These are phyloP conservation scores for Megaceryle maxima DNA, from an alignment of 2,113 vertebrate genomes.

Conservation along the genomic window DNA sequence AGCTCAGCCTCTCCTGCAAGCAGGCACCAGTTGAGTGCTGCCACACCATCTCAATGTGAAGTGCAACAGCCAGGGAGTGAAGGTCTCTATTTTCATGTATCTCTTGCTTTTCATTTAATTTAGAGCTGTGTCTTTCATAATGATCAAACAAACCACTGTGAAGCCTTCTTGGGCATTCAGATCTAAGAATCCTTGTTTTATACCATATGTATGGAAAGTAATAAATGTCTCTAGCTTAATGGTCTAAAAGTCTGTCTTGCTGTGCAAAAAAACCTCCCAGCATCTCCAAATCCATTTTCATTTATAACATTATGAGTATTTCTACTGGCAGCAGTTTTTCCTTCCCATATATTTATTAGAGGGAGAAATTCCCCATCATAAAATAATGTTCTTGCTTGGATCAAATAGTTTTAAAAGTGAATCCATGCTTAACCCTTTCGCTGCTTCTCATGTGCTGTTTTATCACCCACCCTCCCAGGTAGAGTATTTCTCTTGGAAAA, in stretches of 20 bases:
- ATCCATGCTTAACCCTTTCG: not conserved
- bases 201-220: not conserved
- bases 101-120: not conserved
- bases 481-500: not conserved
- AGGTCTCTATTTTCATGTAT: not conserved
- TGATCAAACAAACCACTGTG: not conserved
- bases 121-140: not conserved
- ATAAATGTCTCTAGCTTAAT: constrained; percentile 29
- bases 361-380: constrained; percentile 40
- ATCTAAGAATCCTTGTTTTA: not conserved
- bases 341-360: constrained; percentile 54
- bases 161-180: not conserved
- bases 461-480: accelerated
- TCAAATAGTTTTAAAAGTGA: not conserved
- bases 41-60: not conserved
- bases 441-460: not conserved
- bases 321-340: constrained; percentile 39
- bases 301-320: constrained; percentile 59
- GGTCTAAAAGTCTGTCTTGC: constrained; percentile 6
- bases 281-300: constrained; percentile 50
- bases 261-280: not conserved
- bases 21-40: not conserved
- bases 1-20: not conserved
- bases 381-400: constrained; percentile 14
- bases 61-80: not conserved